These are phyloP conservation scores for Calephelis virginiensis DNA, from an alignment of 1,140 invertebrate genomes.

Conservation along the genomic window DNA sequence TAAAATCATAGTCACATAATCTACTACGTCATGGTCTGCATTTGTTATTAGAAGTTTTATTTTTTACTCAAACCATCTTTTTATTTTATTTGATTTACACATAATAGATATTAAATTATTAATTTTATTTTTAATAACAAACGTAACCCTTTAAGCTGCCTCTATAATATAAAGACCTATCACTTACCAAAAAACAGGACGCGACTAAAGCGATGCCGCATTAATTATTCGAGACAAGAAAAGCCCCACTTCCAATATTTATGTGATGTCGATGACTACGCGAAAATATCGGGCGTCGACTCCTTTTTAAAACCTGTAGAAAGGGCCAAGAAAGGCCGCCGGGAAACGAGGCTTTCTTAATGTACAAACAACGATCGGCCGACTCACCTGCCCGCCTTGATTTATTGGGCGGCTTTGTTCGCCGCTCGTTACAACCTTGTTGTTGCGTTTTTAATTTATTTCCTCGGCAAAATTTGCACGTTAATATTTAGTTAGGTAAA, in stretches of 20 bases:
- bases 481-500: slow-evolving; percentile 70
- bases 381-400: slow-evolving; percentile 71
- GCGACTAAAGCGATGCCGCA: slow-evolving; percentile 66
- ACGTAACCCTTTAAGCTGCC: slow-evolving; percentile 21
- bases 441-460: slow-evolving; percentile 79
- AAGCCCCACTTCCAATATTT: slow-evolving; percentile 78
- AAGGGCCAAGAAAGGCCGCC: slow-evolving; percentile 72
- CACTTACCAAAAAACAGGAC: slow-evolving; percentile 66
- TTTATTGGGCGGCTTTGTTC: slow-evolving; percentile 75
- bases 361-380: slow-evolving; percentile 72
- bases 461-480: slow-evolving; percentile 60
- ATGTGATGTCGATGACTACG: slow-evolving; percentile 78
- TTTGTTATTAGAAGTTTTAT: too few species aligned
- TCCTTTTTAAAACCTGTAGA: slow-evolving; percentile 77
- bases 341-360: slow-evolving; percentile 69
- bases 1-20: too few species aligned
- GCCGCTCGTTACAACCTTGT: slow-evolving; percentile 71
- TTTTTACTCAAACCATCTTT: too few species aligned
- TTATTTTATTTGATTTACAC: too few species aligned
- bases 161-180: slow-evolving; percentile 35
- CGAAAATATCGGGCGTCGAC: slow-evolving; percentile 74
- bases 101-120: too few species aligned
- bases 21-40: too few species aligned
- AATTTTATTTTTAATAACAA: not conserved
- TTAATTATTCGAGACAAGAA: slow-evolving; percentile 77